Base-by-base conservation (phyloP, 1,140 invertebrate species). In the Drosophila ercepeae region DNA sequence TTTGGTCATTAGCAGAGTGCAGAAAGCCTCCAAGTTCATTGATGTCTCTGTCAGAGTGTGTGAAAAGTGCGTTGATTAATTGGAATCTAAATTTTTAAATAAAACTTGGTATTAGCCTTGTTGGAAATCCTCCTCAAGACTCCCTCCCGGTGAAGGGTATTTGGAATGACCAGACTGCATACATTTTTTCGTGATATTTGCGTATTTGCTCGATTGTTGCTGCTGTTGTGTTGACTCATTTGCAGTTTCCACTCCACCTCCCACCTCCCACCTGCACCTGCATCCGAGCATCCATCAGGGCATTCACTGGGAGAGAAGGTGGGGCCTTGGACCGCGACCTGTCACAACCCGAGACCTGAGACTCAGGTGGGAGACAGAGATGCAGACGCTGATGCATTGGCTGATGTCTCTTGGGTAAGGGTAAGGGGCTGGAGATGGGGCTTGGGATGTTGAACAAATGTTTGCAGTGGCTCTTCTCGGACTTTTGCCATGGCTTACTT, bases 1-100 rank as follows among this genome's bases (percentile, higher is more conserved):
- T 65, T 75, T 75, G 65, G 39, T 53, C 64, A 75, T 68, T 68
- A 69, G 63, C 64, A 68, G 65, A 65, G 60, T 7, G 39, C 63
- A 34, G 46, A 44, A 67, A 45, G 46, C 46, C 45, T 19, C 7
- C 36, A 42, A 42, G 63, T 67, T 67, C 63, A 67, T 67, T 65
- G 63, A 65, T 67, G 59, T 42, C 51, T 50, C 16, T 39, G 36
- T 39, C 36, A 13, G 7, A 32, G 29, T 32, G 36, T 13, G n/a
- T 14, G 14, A 4, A 39, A 39, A 39, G 36, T n/a, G n/a, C 13
- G 14, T 39, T 39, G 36, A 39, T 39, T 14, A 13, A 39, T 13
- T 16, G 36, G 9, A 9, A 11, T 21, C 21, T n/a, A n/a, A n/a
- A n/a, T n/a, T n/a, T n/a, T n/a, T n/a, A n/a, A n/a, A n/a, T n/a